These are phyloP conservation scores for Achroia grisella DNA, from an alignment of 1,140 invertebrate genomes.

Conservation along the genomic window DNA sequence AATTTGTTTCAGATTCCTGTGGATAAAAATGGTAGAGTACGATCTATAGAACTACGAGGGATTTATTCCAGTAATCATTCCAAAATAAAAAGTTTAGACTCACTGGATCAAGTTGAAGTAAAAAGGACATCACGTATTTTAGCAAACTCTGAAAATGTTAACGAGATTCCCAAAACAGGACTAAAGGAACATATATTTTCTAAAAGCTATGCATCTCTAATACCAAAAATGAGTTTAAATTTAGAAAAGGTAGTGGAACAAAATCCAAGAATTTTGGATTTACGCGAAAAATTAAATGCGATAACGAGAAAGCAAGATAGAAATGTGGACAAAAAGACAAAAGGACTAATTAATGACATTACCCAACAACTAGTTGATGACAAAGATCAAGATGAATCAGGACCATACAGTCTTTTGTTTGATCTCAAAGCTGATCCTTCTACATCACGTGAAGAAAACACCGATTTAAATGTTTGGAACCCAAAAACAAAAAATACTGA, in stretches of 20 bases:
- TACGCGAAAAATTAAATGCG: constrained; percentile 62
- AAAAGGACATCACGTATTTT: constrained; percentile 19
- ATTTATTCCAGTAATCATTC: constrained; percentile 40
- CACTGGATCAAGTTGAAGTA: constrained; percentile 22
- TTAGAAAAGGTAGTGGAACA: constrained; percentile 55
- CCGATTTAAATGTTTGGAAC: constrained; percentile 26
- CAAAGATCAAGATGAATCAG: constrained; percentile 63
- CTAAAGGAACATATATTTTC: constrained; percentile 45
- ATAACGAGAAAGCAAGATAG: constrained; percentile 60
- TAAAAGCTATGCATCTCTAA: constrained; percentile 51
- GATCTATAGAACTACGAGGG: constrained; percentile 46
- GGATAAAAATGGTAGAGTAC: constrained; percentile 59
- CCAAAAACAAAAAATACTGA: constrained; percentile 22
- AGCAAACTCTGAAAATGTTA: constrained; percentile 22
- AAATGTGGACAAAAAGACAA: constrained; percentile 58
- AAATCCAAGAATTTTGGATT: constrained; percentile 60
- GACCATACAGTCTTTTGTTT: constrained; percentile 75
- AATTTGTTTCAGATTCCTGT: constrained; percentile 61
- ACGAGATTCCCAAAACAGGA: constrained; percentile 24
- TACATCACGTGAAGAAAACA: constrained; percentile 30
- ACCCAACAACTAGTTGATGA: constrained; percentile 60
- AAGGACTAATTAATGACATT: constrained; percentile 56
- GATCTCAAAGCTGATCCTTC: constrained; percentile 58
- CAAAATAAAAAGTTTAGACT: constrained; percentile 35
- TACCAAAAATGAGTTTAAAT: constrained; percentile 62